Conservation (phyloP, 1,140 invertebrate genomes). For the Antheraea pernyi region DNA sequence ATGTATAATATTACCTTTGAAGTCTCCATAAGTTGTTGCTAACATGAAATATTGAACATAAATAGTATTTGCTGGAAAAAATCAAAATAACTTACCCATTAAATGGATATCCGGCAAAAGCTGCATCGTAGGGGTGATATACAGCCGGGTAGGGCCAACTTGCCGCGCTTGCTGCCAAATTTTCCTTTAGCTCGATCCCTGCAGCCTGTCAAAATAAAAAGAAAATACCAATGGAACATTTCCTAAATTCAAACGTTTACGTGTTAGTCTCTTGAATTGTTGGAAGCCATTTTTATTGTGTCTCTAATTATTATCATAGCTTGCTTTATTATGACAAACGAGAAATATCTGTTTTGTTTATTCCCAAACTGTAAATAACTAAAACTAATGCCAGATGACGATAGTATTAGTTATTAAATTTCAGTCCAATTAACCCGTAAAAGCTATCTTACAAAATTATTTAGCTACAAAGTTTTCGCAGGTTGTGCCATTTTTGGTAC, state of each 20-base stretch:
- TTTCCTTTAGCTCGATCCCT: constrained; percentile 93
- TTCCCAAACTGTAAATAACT: too few species aligned
- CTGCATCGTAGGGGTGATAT: constrained; percentile 94
- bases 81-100: constrained; percentile 88
- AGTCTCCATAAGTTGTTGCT: not conserved
- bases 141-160: constrained; percentile 93
- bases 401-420: not conserved
- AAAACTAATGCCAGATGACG: too few species aligned
- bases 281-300: constrained; percentile 8
- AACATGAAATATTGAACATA: not conserved
- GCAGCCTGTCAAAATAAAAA: constrained; percentile 79
- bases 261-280: constrained; percentile 9
- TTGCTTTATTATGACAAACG: too few species aligned
- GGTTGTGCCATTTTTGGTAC: too few species aligned
- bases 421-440: too few species aligned
- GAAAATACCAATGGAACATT: constrained; percentile 12
- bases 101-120: constrained; percentile 93
- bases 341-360: too few species aligned
- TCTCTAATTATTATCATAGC: too few species aligned
- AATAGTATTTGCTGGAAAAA: not conserved
- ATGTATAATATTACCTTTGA: too few species aligned
- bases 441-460: too few species aligned
- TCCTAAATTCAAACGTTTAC: not conserved
- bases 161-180: constrained; percentile 88
- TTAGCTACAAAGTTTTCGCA: too few species aligned